A percentile compares a stretch with the other conserved stretches of the same genome.
phyloP scores from a whole-genome alignment of 2,888 invertebrate species.

The Ormia ochracea region DNA sequence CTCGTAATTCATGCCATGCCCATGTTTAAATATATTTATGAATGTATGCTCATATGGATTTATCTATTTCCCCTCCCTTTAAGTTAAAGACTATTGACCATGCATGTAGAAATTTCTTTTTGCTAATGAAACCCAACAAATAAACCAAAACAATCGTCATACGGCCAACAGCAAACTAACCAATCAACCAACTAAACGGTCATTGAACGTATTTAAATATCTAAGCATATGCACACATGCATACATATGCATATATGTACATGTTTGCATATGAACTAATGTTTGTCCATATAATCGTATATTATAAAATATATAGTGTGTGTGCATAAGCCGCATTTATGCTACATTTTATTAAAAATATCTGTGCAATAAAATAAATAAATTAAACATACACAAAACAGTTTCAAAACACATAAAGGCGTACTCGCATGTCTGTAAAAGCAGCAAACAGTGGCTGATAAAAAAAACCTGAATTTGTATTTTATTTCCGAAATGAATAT shows the following conservation, averaged over 20 bases:
- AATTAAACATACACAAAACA: background rate
- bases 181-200: conserved; percentile 38
- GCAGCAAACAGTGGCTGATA: conserved; percentile 3
- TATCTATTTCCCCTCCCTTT: background rate
- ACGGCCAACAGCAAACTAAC: conserved; percentile 8
- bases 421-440: background rate
- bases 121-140: conserved; percentile 44
- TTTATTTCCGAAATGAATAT: background rate
- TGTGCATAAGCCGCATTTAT: conserved; percentile 30
- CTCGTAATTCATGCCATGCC: too few relatives aligned
- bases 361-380: conserved; percentile 18
- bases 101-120: background rate
- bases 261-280: too few relatives aligned
- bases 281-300: too few relatives aligned
- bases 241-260: too few relatives aligned
- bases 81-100: background rate
- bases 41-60: too few relatives aligned
- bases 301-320: too few relatives aligned
- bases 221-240: background rate
- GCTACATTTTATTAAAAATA: conserved; percentile 38
- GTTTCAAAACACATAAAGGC: background rate
- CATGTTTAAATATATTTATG: too few relatives aligned
- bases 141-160: conserved; percentile 38
- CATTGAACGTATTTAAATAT: conserved; percentile 45
- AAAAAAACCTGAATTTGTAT: background rate